These are phyloP conservation scores for Saccopteryx leptura DNA, from an alignment of 2,113 vertebrate species.

Conservation along the genomic window DNA sequence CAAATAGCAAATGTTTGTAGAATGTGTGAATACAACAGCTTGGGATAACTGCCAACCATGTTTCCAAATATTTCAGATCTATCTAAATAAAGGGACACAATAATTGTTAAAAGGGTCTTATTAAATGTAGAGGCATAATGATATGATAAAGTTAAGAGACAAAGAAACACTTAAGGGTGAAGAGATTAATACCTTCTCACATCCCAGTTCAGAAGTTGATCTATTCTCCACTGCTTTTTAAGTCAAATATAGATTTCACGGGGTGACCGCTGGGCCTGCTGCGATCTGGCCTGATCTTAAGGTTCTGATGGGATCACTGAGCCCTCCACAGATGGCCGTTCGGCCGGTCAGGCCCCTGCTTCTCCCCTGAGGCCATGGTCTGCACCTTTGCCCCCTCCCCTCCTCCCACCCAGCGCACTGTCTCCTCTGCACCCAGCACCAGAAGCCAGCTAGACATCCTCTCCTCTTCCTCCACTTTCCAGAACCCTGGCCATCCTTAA, in stretches of 20 bases:
- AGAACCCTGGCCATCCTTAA: background rate
- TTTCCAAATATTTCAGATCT: background rate
- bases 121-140: background rate
- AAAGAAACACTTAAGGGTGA: background rate
- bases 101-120: background rate
- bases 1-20: background rate
- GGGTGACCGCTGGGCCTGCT: background rate
- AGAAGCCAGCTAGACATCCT: background rate
- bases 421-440: background rate
- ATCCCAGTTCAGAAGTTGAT: background rate
- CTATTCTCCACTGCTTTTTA: background rate
- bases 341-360: accelerated
- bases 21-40: background rate
- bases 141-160: background rate
- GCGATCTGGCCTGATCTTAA: background rate
- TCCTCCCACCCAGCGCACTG: no score
- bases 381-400: background rate
- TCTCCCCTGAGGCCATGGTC: background rate
- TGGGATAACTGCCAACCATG: background rate
- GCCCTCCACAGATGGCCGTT: background rate
- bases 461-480: background rate
- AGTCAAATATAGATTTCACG: background rate
- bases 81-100: background rate
- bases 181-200: background rate
- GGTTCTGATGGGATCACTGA: background rate